Evolutionary conservation across 2,888 invertebrate species (phyloP).

Genomic region (Cryptocephalus moraei): DNA sequence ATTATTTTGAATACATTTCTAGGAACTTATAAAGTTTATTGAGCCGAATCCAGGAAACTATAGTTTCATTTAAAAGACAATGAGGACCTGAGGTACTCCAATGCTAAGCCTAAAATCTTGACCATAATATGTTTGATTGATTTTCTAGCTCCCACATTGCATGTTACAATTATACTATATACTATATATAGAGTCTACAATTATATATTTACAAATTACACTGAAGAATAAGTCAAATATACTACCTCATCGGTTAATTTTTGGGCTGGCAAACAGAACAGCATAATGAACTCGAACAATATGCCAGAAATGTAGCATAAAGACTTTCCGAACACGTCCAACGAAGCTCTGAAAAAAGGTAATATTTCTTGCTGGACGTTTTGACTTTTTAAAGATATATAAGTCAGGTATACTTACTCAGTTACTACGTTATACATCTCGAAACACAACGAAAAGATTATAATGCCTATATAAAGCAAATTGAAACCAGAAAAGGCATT

Average conservation of each 20-base stretch:
- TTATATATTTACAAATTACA: too few species aligned
- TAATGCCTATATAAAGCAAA: neutral
- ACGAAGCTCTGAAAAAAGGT: neutral
- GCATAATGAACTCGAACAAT: neutral
- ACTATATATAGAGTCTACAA: too few species aligned
- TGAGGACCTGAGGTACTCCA: too few species aligned
- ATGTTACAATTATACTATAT: too few species aligned
- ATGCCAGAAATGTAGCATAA: neutral
- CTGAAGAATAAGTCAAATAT: too few species aligned
- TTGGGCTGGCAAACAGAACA: neutral
- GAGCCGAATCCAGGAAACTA: too few species aligned
- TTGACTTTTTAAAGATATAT: neutral
- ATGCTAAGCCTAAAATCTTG: too few species aligned
- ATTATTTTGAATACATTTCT: neutral
- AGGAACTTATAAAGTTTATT: too few species aligned
- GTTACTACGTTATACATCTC: neutral
- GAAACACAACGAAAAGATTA: neutral
- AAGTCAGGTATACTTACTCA: neutral
- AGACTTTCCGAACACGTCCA: neutral
- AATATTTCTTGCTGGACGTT: neutral
- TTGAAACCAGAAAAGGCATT: neutral
- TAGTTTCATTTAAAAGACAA: too few species aligned
- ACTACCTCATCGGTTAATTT: neutral
- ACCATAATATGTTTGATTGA: too few species aligned
- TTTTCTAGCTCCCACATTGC: too few species aligned